Percentiles rank a stretch among this genome's conserved stretches.
Conservation (phyloP, 2,113 vertebrate species). For the Heterotis niloticus region DNA sequence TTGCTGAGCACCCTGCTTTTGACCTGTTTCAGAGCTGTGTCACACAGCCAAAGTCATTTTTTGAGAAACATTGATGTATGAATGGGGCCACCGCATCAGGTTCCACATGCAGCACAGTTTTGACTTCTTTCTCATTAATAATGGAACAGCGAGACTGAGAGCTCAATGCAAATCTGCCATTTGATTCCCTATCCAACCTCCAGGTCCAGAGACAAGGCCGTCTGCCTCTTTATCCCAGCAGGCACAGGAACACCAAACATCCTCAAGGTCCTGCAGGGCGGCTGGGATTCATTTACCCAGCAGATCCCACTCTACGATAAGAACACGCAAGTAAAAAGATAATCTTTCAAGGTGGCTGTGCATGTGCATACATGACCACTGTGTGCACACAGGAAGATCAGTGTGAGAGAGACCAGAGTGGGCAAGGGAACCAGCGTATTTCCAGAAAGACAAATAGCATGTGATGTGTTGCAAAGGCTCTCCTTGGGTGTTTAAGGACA, state of each 20-base stretch:
- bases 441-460: not conserved
- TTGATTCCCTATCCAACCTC: not conserved
- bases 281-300: slow-evolving; percentile 19
- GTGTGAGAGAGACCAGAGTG: not conserved
- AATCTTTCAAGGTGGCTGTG: slow-evolving; percentile 21
- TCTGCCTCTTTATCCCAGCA: slow-evolving; percentile 4
- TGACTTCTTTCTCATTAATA: slow-evolving; percentile 36
- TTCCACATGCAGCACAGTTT: slow-evolving; percentile 22
- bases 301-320: slow-evolving; percentile 23
- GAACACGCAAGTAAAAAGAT: slow-evolving; percentile 37
- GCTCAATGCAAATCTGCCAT: slow-evolving; percentile 17
- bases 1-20: not conserved
- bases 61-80: not conserved
- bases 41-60: not conserved
- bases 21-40: not conserved
- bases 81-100: not conserved
- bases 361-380: not conserved
- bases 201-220: slow-evolving; percentile 29
- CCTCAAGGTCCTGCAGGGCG: not conserved
- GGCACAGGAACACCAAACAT: slow-evolving; percentile 16
- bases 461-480: not conserved
- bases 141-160: slow-evolving; percentile 19
- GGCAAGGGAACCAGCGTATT: not conserved
- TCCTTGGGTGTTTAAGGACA: slow-evolving; percentile 4
- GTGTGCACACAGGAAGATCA: not conserved